Base-by-base conservation (phyloP, 2,888 invertebrate genomes). In the Entomobrya multifasciata region DNA sequence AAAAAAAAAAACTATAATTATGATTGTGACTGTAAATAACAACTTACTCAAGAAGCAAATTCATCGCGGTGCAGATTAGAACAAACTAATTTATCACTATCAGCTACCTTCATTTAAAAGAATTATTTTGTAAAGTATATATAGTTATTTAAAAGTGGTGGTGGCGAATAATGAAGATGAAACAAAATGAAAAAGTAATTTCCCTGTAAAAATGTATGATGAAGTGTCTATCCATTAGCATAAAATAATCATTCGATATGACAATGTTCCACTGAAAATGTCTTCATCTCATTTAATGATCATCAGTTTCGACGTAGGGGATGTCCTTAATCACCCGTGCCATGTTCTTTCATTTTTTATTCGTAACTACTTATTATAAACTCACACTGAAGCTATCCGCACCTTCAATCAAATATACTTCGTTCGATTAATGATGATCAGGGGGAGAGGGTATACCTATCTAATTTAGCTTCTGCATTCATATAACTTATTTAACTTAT, bases 371-470 rank as follows among this genome's bases (percentile, higher is more conserved):
- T 49, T 8, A 10, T 65, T 22, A 47, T 11, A 70, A 47, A 70
- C 62, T 78, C 27, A 60, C 62, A 17, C 27, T 67, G 67, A 65
- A 67, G 49, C 49, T 67, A 65, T 80, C 79, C 49, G 65, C 79
- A 36, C 79, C 52, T 67, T 36, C 22, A 36, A 55, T 47, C 11
- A 70, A n/a, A n/a, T n/a, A n/a, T n/a, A n/a, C n/a, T n/a, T n/a
- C n/a, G n/a, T n/a, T n/a, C n/a, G n/a, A n/a, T n/a, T n/a, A n/a
- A n/a, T 41, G 1, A 22, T 20, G 11, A 44, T 70, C 41, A 47
- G 1, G 1, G 47, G 25, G 30, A 52, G 20, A 8, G n/a, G 13
- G 15, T 22, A 30, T 76, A 47, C 47, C 47, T 70, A 70, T 15
- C n/a, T 60, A 20, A 70, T 47, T 49, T n/a, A 17, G 47, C 70